These are phyloP conservation scores for Whitmania pigra DNA, from an alignment of 1,140 invertebrate species.

Conservation along the genomic window DNA sequence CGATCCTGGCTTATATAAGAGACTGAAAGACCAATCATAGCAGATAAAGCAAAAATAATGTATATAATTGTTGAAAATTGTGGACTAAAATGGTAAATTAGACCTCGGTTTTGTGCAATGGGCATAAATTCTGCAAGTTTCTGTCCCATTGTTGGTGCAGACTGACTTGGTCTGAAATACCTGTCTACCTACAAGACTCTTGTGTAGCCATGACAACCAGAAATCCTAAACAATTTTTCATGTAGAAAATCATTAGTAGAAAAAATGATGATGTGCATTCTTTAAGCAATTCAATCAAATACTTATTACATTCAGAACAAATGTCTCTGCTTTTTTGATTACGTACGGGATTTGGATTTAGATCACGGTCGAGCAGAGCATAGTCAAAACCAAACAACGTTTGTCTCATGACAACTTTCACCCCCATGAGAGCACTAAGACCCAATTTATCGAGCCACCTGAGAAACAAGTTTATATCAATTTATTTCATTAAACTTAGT, in stretches of 20 bases:
- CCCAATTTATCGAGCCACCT: slow-evolving; percentile 20
- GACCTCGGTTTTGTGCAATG: slow-evolving; percentile 3
- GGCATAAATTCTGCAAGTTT: slow-evolving; percentile 9
- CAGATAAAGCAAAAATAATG: no score
- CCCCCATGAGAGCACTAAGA: slow-evolving; percentile 14
- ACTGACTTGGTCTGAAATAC: not conserved
- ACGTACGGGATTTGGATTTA: slow-evolving; percentile 18
- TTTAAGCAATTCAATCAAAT: not conserved
- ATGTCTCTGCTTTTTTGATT: not conserved
- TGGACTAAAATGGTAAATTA: not conserved
- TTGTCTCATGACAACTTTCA: slow-evolving; percentile 16
- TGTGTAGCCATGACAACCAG: slow-evolving; percentile 16
- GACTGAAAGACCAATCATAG: not conserved
- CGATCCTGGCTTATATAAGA: not conserved
- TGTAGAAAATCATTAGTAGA: not conserved
- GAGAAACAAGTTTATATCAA: not conserved
- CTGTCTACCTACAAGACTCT: not conserved
- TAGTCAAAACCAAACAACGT: slow-evolving; percentile 17
- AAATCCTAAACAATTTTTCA: slow-evolving; percentile 14
- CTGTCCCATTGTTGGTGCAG: not conserved
- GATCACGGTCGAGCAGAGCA: slow-evolving; percentile 11
- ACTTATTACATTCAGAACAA: not conserved
- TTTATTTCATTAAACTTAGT: no score
- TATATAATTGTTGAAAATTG: not conserved
- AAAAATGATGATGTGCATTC: not conserved